Percentiles rank a stretch among this genome's conserved stretches.
These are phyloP conservation scores for Cepphus grylle DNA, from an alignment of 2,113 vertebrate species.

Conservation along the genomic window DNA sequence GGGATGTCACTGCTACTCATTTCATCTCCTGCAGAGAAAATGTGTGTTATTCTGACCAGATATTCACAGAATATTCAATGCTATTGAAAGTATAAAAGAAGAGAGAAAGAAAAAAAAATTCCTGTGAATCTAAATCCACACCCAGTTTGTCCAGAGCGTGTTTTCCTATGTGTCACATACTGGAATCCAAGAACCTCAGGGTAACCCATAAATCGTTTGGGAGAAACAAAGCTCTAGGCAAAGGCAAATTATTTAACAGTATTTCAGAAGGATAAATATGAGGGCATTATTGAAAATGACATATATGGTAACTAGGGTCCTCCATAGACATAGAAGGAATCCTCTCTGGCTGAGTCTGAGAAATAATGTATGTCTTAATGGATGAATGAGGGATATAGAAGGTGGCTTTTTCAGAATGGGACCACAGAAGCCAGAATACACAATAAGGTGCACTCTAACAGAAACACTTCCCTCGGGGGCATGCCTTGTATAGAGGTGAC, in stretches of 20 bases:
- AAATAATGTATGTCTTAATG: neutral
- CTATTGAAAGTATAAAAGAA: neutral
- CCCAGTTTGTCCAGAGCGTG: neutral
- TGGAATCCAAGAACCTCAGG: neutral
- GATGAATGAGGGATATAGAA: neutral
- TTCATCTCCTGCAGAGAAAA: neutral
- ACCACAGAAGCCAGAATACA: neutral
- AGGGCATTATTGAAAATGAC: neutral
- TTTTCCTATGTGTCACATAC: neutral
- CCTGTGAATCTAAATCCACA: neutral
- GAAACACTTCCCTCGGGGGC: neutral
- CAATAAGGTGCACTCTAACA: neutral
- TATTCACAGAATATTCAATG: neutral
- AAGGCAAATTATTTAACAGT: neutral
- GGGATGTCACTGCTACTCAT: neutral
- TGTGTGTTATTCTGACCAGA: neutral
- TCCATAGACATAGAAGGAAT: neutral
- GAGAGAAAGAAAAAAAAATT: neutral
- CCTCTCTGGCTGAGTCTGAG: neutral
- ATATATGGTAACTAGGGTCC: neutral
- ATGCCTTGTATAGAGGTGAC: neutral
- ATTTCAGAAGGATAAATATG: neutral
- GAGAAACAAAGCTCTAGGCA: neutral
- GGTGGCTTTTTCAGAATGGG: neutral
- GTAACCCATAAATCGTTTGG: neutral